Evolutionary conservation across 2,888 invertebrate genomes (phyloP).

Genomic region (Lasioglossum zephyrum): DNA sequence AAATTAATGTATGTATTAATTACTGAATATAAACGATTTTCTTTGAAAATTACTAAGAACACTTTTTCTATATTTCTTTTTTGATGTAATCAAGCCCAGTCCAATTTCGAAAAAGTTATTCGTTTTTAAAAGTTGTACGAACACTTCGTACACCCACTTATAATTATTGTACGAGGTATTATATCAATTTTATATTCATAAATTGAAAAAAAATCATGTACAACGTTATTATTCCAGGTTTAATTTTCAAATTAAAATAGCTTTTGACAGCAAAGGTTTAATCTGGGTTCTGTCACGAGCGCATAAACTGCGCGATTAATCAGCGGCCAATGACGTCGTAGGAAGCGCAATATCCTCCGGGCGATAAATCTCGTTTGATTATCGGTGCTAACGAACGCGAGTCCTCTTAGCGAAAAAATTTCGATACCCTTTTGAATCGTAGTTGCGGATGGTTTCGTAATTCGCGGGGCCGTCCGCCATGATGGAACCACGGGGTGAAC

Average conservation of each 20-base stretch:
- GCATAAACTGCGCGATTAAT: not conserved
- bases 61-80: not conserved
- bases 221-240: too few relatives aligned
- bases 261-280: too few relatives aligned
- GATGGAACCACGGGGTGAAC: not conserved
- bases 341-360: not conserved
- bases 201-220: too few relatives aligned
- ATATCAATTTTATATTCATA: too few relatives aligned
- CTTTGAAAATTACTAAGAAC: not conserved
- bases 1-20: not conserved
- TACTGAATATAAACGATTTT: not conserved
- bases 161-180: too few relatives aligned
- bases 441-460: not conserved
- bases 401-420: not conserved
- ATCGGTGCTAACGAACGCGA: not conserved
- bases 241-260: too few relatives aligned
- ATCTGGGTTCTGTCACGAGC: not conserved
- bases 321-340: constrained; percentile 14
- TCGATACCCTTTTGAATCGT: not conserved
- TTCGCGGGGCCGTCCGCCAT: not conserved
- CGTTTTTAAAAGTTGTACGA: too few relatives aligned
- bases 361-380: not conserved
- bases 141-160: too few relatives aligned
- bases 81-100: not conserved
- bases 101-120: too few relatives aligned